Evolutionary conservation across 1,140 invertebrate genomes (phyloP).

Genomic region (Phthorimaea operculella): DNA sequence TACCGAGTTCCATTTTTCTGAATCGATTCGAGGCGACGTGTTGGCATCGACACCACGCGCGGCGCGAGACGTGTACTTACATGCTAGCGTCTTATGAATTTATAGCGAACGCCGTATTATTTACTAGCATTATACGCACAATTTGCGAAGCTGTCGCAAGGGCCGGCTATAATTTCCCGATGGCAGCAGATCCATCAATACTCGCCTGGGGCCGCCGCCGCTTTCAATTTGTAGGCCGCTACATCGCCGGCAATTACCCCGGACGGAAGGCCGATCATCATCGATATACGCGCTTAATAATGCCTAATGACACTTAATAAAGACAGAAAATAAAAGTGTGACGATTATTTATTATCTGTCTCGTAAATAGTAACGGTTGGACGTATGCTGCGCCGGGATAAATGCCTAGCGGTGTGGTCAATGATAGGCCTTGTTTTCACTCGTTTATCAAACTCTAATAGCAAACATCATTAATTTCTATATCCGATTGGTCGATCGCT

Average conservation of each 20-base stretch:
- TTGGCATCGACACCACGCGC: conserved; percentile 7
- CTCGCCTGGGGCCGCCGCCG: conserved; percentile 52
- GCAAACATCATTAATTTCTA: neutral
- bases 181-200: conserved; percentile 66
- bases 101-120: conserved; percentile 56
- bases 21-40: conserved; percentile 3
- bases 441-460: neutral
- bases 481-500: neutral
- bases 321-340: conserved; percentile 60
- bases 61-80: conserved; percentile 36
- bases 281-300: conserved; percentile 63
- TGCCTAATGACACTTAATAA: conserved; percentile 65
- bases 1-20: neutral
- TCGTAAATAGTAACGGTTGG: conserved; percentile 14
- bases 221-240: conserved; percentile 65
- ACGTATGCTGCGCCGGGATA: conserved; percentile 20
- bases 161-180: conserved; percentile 61
- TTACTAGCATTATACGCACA: conserved; percentile 65
- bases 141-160: conserved; percentile 65
- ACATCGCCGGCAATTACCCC: conserved; percentile 59
- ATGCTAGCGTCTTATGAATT: conserved; percentile 48
- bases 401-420: conserved; percentile 16
- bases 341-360: conserved; percentile 49
- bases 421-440: neutral
- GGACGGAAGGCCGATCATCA: conserved; percentile 63